Evolutionary conservation across 1,140 invertebrate genomes (phyloP).

Genomic region (Aphelinus atriplicis): DNA sequence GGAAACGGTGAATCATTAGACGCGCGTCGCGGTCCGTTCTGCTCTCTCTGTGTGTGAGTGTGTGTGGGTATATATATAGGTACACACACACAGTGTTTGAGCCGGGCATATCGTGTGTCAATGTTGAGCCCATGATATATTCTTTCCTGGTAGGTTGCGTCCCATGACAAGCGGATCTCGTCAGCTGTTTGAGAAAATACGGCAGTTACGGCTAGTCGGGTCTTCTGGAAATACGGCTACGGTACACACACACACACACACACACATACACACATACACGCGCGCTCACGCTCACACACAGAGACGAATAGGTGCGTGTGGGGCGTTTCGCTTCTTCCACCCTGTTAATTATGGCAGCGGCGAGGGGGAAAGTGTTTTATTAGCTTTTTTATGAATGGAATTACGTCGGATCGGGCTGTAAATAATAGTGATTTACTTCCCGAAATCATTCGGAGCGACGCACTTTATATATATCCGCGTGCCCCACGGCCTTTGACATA

Average conservation of each 20-base stretch:
- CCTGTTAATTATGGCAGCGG: conserved; percentile 37
- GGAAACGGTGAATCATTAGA: too few relatives aligned
- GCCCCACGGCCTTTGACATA: conserved; percentile 20
- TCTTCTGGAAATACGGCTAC: conserved; percentile 19
- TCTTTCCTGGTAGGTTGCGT: conserved; percentile 1
- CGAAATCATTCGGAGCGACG: conserved; percentile 31
- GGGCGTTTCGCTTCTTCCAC: conserved; percentile 36
- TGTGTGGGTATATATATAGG: too few relatives aligned
- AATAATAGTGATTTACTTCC: conserved; percentile 42
- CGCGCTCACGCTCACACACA: too few relatives aligned
- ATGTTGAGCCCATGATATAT: not conserved
- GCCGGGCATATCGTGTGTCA: not conserved
- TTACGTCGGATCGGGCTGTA: conserved; percentile 35
- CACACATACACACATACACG: not conserved
- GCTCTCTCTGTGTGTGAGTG: too few relatives aligned
- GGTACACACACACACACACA: not conserved
- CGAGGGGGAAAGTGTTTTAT: conserved; percentile 40
- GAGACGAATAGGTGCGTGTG: not conserved
- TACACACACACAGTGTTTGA: too few relatives aligned
- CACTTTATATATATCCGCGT: conserved; percentile 20
- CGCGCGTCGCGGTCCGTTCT: too few relatives aligned
- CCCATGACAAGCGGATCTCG: conserved; percentile 13
- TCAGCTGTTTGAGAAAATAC: conserved; percentile 32
- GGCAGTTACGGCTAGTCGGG: conserved; percentile 13
- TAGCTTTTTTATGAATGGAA: conserved; percentile 40